Base-by-base conservation (phyloP, 2,113 vertebrate species). In the Prunella himalayana region DNA sequence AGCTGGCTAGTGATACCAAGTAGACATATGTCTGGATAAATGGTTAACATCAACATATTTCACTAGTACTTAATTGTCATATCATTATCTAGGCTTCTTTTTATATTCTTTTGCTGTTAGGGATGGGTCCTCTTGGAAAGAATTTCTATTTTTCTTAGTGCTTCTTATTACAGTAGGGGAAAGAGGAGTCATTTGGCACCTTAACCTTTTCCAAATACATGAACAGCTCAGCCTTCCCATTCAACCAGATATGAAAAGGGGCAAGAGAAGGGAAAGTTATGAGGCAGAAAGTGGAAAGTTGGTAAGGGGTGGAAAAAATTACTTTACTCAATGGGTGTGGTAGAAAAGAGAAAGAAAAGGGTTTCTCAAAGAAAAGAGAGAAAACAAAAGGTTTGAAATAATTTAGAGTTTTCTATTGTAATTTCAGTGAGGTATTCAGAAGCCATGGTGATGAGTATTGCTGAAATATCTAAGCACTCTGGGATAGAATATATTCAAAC, bases 401-500 rank as follows among this genome's bases (percentile, higher is more conserved):
- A 82, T 65, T 31, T 69, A n/a, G 17, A 73, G 9, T 54, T 91
- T 81, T 54, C 49, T 69, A 6, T 86, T 92, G 47, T 61, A 82
- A 92, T 82, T 95, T 92, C 49, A 31, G 31, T 76, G 66, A 90
- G 87, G 85, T 86, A 86, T 89, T 94, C 66, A 82, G 61, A 91
- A 85, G 56, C 54, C 70, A 76, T 91, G 89, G 70, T 78, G 68
- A 96, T 87, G n/a, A 95, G 35, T 53, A 60, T 44, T 85, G 78
- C 69, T 88, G 81, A 95, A 95, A 84, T 92, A 86, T 59, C 79
- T 75, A 73, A 59, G 92, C 91, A 80, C 4, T 79, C 80, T 88
- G 77, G 68, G 50, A 85, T 70, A 75, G 53, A 96, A 96, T 96
- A 91, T 95, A 94, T 92, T 97, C 70, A 82, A 77, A 97, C 87